These are phyloP conservation scores for Oasisia sp. DNA, from an alignment of 2,888 invertebrate species.

Conservation along the genomic window DNA sequence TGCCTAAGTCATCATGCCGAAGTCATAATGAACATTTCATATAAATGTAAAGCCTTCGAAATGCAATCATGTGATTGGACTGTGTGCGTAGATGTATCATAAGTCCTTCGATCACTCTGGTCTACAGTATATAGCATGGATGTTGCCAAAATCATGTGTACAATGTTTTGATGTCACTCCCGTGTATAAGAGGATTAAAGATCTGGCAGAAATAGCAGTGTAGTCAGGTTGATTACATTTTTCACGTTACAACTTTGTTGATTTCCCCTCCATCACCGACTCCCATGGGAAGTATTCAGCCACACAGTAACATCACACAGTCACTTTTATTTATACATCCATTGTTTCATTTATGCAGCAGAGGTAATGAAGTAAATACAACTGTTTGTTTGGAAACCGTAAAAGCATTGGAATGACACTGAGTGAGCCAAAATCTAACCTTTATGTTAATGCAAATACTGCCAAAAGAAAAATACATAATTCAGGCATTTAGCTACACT, in stretches of 20 bases:
- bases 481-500: neutral
- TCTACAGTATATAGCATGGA: neutral
- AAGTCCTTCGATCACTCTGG: neutral
- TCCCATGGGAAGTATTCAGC: neutral
- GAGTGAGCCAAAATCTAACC: neutral
- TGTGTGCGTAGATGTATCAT: neutral
- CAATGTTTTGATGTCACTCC: neutral
- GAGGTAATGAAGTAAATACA: neutral
- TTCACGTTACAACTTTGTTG: neutral
- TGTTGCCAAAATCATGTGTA: slow-evolving; percentile 14
- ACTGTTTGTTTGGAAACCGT: neutral
- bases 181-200: slow-evolving; percentile 4
- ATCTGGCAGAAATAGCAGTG: neutral
- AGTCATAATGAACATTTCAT: slow-evolving; percentile 1
- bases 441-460: neutral
- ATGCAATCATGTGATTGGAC: slow-evolving; percentile 13
- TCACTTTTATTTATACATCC: neutral
- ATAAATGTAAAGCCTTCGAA: neutral
- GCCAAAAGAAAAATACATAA: neutral
- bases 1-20: neutral
- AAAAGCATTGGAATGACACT: neutral
- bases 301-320: neutral
- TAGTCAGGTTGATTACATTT: neutral
- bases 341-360: neutral
- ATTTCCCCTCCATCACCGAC: neutral